Evolutionary conservation across 2,888 invertebrate species (phyloP).

Genomic region (Plemyria rubiginata): DNA sequence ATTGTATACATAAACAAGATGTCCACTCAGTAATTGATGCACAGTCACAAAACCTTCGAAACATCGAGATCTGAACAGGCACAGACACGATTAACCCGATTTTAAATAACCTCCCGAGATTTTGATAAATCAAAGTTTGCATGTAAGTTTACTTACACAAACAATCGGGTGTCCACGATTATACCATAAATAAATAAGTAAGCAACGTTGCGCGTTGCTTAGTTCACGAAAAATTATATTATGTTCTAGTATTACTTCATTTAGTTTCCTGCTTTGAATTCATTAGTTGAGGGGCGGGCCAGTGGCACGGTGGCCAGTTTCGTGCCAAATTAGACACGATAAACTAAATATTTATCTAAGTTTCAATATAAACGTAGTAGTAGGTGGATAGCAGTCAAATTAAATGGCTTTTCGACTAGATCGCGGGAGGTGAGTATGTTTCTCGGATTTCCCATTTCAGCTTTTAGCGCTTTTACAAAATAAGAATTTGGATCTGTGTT

Average conservation of each 20-base stretch:
- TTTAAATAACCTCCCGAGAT: too few species aligned
- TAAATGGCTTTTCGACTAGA: slow-evolving; percentile 77
- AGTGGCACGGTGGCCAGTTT: slow-evolving; percentile 65
- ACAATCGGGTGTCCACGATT: too few species aligned
- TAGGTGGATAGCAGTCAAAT: slow-evolving; percentile 82
- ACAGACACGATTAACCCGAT: too few species aligned
- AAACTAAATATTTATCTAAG: slow-evolving; percentile 83
- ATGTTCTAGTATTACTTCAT: not conserved
- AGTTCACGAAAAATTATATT: not conserved
- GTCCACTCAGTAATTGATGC: too few species aligned
- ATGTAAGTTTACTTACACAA: too few species aligned
- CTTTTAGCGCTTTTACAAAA: slow-evolving; percentile 49
- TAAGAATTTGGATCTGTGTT: slow-evolving; percentile 14
- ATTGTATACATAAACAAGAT: too few species aligned
- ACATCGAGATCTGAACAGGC: too few species aligned
- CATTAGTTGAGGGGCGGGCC: slow-evolving; percentile 48
- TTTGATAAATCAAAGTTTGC: too few species aligned
- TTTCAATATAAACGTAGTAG: slow-evolving; percentile 83
- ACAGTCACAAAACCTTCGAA: too few species aligned
- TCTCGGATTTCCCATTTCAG: slow-evolving; percentile 64
- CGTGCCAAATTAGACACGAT: slow-evolving; percentile 83
- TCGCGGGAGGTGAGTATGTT: slow-evolving; percentile 69
- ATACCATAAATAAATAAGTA: too few species aligned
- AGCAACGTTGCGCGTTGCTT: too few species aligned
- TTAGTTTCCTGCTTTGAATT: slow-evolving; percentile 1